Base-by-base conservation (phyloP, 92 coral and sea anemone species). In the Parazoanthus darwini region DNA sequence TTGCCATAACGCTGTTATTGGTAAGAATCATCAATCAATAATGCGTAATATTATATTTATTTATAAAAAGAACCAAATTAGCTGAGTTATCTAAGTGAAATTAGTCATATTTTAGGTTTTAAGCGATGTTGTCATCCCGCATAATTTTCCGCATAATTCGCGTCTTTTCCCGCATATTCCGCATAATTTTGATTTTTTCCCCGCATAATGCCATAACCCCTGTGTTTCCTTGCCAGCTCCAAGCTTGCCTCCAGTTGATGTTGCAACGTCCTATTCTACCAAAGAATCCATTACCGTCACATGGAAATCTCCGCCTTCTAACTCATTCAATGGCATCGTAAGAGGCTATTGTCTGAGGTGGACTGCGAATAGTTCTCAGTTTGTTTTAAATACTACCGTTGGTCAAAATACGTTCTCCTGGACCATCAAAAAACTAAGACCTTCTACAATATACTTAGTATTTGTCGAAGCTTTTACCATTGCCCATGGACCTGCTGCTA, bases 301-400 rank as follows among this genome's bases (percentile, higher is more conserved):
- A 74, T 83, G 87, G 87, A 26, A 70, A 44, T 66, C 87, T n/a
- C 78, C 78, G 51, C 78, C 78, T 23, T 9, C n/a, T 65, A 29
- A 13, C 35, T 83, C 87, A 23, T 23, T 38, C 15, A 44, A 70
- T 26, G 87, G 87, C 16, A 18, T 83, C 39, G 26, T 83, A 46
- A 44, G 42, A 83, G 87, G 87, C 29, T 83, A 43, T 10, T 54
- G 1, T 39, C 59, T 83, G 36, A 68, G 4, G 4, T 83, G 73
- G 67, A 13, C 33, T 26, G 23, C 35, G 8, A 43, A 18, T 29
- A 16, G n/a, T 43, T 44, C 59, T 15, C 14, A 42, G 0, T 22
- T 42, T 13, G 66, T 6, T 36, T 1, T 4, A 29, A 43, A 68
- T 43, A 6, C 67, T 48, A 68, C 87, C 7, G 58, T 83, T 13